Base-by-base conservation (phyloP, 2,888 invertebrate species). In the Rambutsinella grinnellia region DNA sequence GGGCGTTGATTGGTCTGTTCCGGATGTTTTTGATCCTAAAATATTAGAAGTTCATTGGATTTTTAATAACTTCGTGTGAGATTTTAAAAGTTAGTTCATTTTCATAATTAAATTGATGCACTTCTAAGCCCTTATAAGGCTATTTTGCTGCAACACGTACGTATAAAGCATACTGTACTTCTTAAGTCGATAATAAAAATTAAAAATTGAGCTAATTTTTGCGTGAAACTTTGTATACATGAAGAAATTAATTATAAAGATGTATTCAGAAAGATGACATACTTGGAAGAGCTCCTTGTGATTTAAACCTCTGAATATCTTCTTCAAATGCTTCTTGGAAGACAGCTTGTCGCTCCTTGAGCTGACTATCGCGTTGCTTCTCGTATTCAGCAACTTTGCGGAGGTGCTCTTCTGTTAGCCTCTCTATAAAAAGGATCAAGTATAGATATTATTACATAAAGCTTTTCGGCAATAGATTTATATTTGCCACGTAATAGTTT, bases 291-390 rank as follows among this genome's bases (percentile, higher is more conserved):
- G 88, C 88, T 68, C 92, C 92, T 49, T 89, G 88, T 82, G 88
- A 88, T 85, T 91, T 92, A 83, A 89, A 92, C 63, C 90, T 88
- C 81, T 90, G 88, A 79, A 93, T 85, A 85, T 93, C 92, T 83
- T 88, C 89, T 85, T 90, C 90, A 84, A 93, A 93, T 13, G 91
- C 92, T 85, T 91, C 90, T 82, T 91, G 90, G 84, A 92, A 93
- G 0, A 90, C 91, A 75, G 90, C 90, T 83, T 92, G 92, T 36
- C 92, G 87, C 85, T 93, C 92, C 82, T 89, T 89, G 82, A 91
- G 87, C 6, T 89, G 85, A 80, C 87, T 87, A 68, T 89, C 88
- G 71, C 90, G 88, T 60, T 88, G 88, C 26, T 88, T 85, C 84
- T 92, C 92, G 78, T 88, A 87, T 28, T 88, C 86, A n/a, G 87